phyloP scores from a whole-genome alignment of 1,140 invertebrate genomes.

The Calliphora vicina region DNA sequence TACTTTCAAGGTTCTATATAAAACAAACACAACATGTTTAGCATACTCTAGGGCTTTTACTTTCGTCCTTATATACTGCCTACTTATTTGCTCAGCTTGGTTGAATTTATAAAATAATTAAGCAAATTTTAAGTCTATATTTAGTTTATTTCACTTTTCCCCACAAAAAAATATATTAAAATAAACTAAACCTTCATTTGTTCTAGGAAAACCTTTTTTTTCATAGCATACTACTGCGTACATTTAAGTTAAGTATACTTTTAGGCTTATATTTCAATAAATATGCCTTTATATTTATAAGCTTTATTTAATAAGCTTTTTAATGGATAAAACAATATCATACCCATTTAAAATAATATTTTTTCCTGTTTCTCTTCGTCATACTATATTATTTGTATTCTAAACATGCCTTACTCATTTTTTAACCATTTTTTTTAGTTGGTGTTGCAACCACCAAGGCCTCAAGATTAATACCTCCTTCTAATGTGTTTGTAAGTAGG shows the following conservation, averaged over 20 bases:
- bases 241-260: background rate
- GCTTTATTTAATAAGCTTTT: background rate
- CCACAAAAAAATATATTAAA: background rate
- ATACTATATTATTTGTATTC: background rate
- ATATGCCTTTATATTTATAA: background rate
- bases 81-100: no score
- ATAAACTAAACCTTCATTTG: background rate
- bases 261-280: constrained; percentile 14
- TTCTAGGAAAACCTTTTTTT: background rate
- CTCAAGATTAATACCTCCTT: background rate
- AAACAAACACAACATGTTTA: no score
- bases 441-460: background rate
- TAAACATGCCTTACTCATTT: background rate
- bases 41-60: no score
- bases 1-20: no score
- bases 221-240: background rate
- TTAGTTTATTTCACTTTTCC: no score
- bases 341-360: background rate
- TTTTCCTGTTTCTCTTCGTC: no score
- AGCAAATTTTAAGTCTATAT: no score
- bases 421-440: background rate
- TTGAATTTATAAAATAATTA: no score
- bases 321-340: background rate
- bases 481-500: background rate
- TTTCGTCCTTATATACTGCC: no score